Percentiles rank a stretch among this genome's conserved stretches.
Conservation (phyloP, 2,888 invertebrate species). For the Campoletis raptor region DNA sequence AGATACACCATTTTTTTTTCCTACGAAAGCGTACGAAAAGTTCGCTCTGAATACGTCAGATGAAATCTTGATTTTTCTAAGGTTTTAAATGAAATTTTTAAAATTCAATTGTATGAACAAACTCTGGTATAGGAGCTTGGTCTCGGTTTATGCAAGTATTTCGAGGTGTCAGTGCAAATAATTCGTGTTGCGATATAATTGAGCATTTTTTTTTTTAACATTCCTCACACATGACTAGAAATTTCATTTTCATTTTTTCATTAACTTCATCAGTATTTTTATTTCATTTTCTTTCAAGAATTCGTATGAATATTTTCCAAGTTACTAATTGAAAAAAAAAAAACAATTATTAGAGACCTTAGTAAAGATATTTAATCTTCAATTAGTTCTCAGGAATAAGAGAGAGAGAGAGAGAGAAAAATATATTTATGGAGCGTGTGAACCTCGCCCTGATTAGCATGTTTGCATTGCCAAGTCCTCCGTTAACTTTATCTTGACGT, state of each 20-base stretch:
- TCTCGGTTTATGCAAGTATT: not conserved
- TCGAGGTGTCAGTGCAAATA: not conserved
- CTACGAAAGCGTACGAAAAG: not conserved
- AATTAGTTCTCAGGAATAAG: slow-evolving; percentile 16
- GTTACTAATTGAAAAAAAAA: not conserved
- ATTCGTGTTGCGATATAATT: not conserved
- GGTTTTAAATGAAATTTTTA: not conserved
- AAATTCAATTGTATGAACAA: not conserved
- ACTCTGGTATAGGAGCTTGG: not conserved
- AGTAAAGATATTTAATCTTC: not conserved
- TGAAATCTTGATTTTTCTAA: not conserved
- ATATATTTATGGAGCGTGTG: slow-evolving; percentile 64
- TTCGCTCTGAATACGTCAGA: not conserved
- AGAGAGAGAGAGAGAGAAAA: slow-evolving; percentile 1
- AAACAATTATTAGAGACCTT: not conserved
- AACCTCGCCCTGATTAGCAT: slow-evolving; percentile 60
- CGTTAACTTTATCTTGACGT: slow-evolving; percentile 57
- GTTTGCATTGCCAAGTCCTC: slow-evolving; percentile 58
- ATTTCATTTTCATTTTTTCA: not conserved
- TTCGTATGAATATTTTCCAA: not conserved
- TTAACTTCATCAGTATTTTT: not conserved
- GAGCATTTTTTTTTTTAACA: not conserved
- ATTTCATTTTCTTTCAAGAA: not conserved
- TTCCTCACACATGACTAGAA: not conserved
- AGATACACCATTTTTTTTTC: not conserved